Evolutionary conservation across 92 coral and sea anemone genomes (phyloP).

Genomic region (Muricea muricata): DNA sequence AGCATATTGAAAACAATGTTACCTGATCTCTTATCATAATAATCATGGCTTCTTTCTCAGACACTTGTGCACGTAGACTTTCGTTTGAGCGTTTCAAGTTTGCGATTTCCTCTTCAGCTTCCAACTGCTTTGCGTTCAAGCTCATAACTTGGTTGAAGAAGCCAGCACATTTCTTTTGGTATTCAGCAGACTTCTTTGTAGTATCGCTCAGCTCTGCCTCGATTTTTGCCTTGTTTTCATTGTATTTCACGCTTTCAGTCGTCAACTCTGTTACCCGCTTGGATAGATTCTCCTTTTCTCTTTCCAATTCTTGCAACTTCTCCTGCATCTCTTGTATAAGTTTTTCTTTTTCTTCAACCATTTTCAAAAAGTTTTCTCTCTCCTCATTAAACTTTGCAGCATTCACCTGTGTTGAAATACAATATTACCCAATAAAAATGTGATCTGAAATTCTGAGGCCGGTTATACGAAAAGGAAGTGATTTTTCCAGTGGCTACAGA

Average conservation of each 20-base stretch:
- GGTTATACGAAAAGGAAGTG: too few species aligned
- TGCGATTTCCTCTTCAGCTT: constrained; percentile 71
- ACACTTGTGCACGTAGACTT: constrained; percentile 75
- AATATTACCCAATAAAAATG: neutral
- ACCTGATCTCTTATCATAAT: constrained; percentile 25
- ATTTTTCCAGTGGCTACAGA: too few species aligned
- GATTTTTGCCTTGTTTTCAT: constrained; percentile 66
- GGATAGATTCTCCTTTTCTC: constrained; percentile 62
- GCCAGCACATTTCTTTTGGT: constrained; percentile 76
- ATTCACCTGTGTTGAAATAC: constrained; percentile 67
- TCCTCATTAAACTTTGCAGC: constrained; percentile 42
- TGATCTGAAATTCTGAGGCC: too few species aligned
- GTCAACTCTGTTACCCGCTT: constrained; percentile 69
- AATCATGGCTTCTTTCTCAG: constrained; percentile 56
- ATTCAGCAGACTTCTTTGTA: constrained; percentile 56
- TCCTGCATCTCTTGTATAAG: constrained; percentile 70
- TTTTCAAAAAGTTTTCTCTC: constrained; percentile 55
- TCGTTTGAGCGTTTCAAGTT: constrained; percentile 78
- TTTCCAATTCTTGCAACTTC: constrained; percentile 75
- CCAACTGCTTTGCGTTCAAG: constrained; percentile 63
- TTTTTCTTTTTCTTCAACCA: constrained; percentile 70
- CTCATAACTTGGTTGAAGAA: constrained; percentile 40
- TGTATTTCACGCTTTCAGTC: constrained; percentile 68
- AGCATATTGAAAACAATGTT: neutral
- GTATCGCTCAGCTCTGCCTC: constrained; percentile 73